phyloP scores from a whole-genome alignment of 2,797 vertebrate genomes.

The Sciurus carolinensis region DNA sequence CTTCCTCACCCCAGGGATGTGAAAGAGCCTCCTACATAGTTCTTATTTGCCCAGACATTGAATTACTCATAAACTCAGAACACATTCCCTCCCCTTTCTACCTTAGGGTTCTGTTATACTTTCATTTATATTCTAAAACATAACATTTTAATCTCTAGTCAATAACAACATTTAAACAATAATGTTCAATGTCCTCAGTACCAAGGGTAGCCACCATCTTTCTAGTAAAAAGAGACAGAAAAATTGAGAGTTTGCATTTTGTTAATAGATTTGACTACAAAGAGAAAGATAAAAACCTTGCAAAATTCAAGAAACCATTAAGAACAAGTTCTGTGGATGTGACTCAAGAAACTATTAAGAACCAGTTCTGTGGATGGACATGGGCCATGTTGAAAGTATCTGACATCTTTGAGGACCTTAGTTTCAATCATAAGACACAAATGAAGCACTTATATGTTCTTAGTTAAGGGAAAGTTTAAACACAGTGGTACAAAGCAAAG shows the following conservation, averaged over 20 bases:
- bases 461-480: background rate
- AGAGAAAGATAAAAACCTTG: background rate
- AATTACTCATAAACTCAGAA: background rate
- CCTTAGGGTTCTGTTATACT: background rate
- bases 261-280: background rate
- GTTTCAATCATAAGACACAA: background rate
- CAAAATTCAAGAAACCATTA: constrained; percentile 20
- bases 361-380: background rate
- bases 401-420: background rate
- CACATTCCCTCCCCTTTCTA: background rate
- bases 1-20: background rate
- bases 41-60: background rate
- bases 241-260: background rate
- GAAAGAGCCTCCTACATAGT: background rate
- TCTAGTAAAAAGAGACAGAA: background rate
- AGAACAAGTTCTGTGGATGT: background rate
- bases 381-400: background rate
- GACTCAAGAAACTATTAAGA: constrained; percentile 1
- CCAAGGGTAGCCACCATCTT: background rate
- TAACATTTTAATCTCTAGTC: background rate
- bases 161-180: background rate
- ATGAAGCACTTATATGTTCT: background rate
- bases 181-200: background rate
- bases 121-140: background rate
- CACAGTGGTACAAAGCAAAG: background rate